phyloP scores from a whole-genome alignment of 2,113 vertebrate genomes.

The Hepsetus odoe region DNA sequence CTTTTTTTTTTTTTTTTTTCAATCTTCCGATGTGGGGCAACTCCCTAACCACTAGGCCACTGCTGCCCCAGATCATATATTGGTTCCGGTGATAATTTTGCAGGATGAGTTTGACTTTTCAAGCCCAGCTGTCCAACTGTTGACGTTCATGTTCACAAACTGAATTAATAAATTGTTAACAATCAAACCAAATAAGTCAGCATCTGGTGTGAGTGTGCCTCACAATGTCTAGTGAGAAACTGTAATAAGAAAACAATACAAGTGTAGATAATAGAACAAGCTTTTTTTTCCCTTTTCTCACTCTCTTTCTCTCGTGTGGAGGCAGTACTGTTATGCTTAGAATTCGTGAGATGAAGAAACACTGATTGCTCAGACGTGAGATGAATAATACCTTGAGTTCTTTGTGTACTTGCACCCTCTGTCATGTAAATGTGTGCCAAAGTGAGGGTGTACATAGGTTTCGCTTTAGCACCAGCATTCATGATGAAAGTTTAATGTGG shows the following conservation, averaged over 20 bases:
- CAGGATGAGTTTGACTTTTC: neutral
- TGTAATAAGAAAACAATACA: neutral
- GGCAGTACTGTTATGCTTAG: neutral
- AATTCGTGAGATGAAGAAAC: neutral
- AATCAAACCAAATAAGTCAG: neutral
- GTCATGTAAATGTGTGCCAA: slow-evolving; percentile 4
- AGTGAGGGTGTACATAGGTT: neutral
- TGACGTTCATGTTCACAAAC: neutral
- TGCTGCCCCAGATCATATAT: too few species aligned
- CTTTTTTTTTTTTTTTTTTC: too few species aligned
- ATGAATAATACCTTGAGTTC: neutral
- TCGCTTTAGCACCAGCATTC: neutral
- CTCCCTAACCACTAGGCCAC: too few species aligned
- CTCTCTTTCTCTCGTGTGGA: slow-evolving; percentile 6
- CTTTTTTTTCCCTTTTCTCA: neutral
- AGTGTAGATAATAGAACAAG: neutral
- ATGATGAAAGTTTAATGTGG: slow-evolving; percentile 14
- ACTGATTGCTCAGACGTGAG: neutral
- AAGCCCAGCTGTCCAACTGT: neutral
- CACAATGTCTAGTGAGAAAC: neutral
- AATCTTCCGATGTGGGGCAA: too few species aligned
- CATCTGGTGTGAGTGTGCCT: neutral
- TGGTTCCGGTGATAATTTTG: too few species aligned
- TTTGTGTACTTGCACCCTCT: neutral
- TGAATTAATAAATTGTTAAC: neutral